Evolutionary conservation across 1,140 invertebrate species (phyloP), one percentile per base, ranked within the genome.

Genomic region (Lordiphosa mommai): DNA sequence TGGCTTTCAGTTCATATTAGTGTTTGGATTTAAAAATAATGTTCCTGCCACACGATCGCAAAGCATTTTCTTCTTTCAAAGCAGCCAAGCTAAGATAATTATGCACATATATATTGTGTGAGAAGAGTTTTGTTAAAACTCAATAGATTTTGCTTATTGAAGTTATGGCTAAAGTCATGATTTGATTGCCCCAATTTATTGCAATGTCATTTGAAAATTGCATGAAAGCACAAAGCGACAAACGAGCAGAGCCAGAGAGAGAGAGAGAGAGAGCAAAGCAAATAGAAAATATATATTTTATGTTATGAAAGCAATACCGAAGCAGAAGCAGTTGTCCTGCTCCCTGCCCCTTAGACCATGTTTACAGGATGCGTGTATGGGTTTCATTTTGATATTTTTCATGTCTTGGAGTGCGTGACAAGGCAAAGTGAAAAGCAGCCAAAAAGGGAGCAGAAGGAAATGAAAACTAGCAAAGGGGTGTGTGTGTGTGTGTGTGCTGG

Each of bases 391-490:
- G 12, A 29, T 37, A 17, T 37, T 57, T 44, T 43, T 20, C 20
- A 43, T 43, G 20, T 43, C 27, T 27, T 27, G 20, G 4, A 33
- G 65, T 74, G 65, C 77, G 72, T 80, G 76, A 68, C 71, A 80
- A 80, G 64, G 64, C 59, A 60, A 60, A 72, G 64, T 69, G 71
- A 60, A 66, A 66, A 27, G 4, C 6, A 1, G 29, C 10, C 17
- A 27, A 7, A 10, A 1, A 3, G 5, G 29, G 12, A 3, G 30
- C 12, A 30, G 32, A 4, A 8, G 3, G 7, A 3, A 10, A 10
- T 10, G 2, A 32, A 10, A 33, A 30, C 34, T 30, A 46, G 23
- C 23, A 27, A 27, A 27, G 23, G 36, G 20, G 14, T 4, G 7
- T 7, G 9, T 13, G 37, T 16, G 47, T 29, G 12, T 38, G 16